Evolutionary conservation across 2,888 invertebrate species (phyloP).

Genomic region (Acleris literana): DNA sequence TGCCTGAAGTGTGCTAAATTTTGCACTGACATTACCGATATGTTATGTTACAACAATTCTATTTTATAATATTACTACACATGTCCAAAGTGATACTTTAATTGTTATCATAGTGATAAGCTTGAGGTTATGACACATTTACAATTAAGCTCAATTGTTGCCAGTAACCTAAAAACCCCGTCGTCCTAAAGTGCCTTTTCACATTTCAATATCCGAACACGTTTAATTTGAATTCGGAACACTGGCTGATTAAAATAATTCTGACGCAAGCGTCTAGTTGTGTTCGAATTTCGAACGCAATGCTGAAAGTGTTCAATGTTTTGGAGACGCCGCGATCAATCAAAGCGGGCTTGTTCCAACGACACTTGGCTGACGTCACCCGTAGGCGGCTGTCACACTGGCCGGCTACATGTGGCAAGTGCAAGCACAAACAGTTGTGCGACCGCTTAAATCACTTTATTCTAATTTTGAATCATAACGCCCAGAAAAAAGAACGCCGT

Average conservation of each 20-base stretch:
- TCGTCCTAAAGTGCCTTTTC: slow-evolving; percentile 36
- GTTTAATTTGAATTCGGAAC: slow-evolving; percentile 35
- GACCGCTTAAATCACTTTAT: slow-evolving; percentile 37
- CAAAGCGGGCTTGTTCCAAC: slow-evolving; percentile 35
- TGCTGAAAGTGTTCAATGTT: slow-evolving; percentile 37
- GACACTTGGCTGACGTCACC: slow-evolving; percentile 33
- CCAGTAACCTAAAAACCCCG: slow-evolving; percentile 34
- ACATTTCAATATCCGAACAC: slow-evolving; percentile 34
- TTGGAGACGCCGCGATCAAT: slow-evolving; percentile 37
- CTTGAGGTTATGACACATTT: slow-evolving; percentile 18
- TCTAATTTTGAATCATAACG: slow-evolving; percentile 38
- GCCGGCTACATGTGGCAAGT: slow-evolving; percentile 34
- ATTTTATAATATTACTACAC: no score
- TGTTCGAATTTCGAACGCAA: slow-evolving; percentile 34
- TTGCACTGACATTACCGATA: background rate
- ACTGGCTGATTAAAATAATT: slow-evolving; percentile 36
- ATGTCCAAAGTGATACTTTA: no score
- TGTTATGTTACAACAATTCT: no score
- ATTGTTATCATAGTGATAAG: slow-evolving; percentile 10
- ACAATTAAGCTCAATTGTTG: slow-evolving; percentile 35
- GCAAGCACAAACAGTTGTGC: slow-evolving; percentile 31
- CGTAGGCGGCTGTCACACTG: slow-evolving; percentile 31
- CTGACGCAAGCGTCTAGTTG: slow-evolving; percentile 35
- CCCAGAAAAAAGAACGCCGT: slow-evolving; percentile 40
- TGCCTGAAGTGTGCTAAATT: background rate